Percentiles rank a stretch among this genome's conserved stretches.
Conservation (phyloP, 2,113 vertebrate species). For the Crotalus horridus region DNA sequence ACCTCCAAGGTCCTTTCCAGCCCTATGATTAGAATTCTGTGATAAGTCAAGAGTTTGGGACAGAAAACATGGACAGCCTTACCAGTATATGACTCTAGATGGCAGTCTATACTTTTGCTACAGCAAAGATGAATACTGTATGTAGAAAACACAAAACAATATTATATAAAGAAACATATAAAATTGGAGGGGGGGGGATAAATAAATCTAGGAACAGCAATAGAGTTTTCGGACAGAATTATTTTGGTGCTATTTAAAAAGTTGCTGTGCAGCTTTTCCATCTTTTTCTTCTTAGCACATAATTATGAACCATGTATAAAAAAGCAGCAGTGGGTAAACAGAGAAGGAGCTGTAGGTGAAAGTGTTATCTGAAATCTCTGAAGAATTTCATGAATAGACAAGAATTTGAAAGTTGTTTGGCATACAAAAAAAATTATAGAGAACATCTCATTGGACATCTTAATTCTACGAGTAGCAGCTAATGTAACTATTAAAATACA, state of each 20-base stretch:
- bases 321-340: constrained; percentile 46
- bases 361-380: background rate
- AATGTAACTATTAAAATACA: background rate
- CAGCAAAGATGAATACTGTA: constrained; percentile 42
- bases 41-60: background rate
- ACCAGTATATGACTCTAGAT: constrained; percentile 2
- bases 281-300: background rate
- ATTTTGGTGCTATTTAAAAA: background rate
- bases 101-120: constrained; percentile 12
- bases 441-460: constrained; percentile 56
- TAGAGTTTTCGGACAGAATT: background rate
- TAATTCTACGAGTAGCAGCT: constrained; percentile 59
- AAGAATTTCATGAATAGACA: background rate
- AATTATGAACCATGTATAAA: background rate
- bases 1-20: background rate
- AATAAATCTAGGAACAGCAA: background rate
- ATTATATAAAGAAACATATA: background rate
- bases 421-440: constrained; percentile 27
- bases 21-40: background rate
- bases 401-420: background rate
- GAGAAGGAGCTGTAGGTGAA: constrained; percentile 6
- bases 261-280: background rate
- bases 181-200: background rate
- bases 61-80: background rate
- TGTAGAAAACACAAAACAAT: background rate